A percentile compares a stretch with the other conserved stretches of the same genome.
phyloP scores from a whole-genome alignment of 2,888 invertebrate species.

The Cryptus armator region DNA sequence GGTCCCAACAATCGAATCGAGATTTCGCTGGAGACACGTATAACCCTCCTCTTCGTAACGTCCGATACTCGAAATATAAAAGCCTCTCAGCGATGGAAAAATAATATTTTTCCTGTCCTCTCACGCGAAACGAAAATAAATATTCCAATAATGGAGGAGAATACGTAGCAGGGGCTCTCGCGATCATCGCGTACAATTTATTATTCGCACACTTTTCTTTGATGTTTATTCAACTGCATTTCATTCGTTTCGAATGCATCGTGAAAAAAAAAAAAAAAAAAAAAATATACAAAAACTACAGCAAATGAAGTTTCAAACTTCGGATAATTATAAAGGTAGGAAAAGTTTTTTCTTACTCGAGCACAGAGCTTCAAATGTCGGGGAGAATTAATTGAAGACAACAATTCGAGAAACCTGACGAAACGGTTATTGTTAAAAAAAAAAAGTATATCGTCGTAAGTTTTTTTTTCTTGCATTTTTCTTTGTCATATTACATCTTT shows the following conservation, averaged over 20 bases:
- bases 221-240: not conserved
- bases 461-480: no score
- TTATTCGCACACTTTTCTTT: not conserved
- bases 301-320: not conserved
- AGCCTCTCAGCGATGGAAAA: constrained; percentile 9
- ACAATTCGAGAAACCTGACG: not conserved
- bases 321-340: not conserved
- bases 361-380: not conserved
- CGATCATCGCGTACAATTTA: not conserved
- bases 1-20: constrained; percentile 49
- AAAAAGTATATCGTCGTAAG: not conserved
- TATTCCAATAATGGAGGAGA: constrained; percentile 7
- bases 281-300: not conserved
- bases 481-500: no score
- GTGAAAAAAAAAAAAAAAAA: no score
- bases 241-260: not conserved
- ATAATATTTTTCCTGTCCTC: constrained; percentile 21
- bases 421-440: not conserved
- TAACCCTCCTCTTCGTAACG: not conserved
- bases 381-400: not conserved
- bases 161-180: not conserved
- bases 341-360: not conserved
- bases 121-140: not conserved
- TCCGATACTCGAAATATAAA: constrained; percentile 24
- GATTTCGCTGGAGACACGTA: constrained; percentile 35